Evolutionary conservation across 2,797 vertebrate species (phyloP).

Genomic region (Scolopax bukidnonensis): DNA sequence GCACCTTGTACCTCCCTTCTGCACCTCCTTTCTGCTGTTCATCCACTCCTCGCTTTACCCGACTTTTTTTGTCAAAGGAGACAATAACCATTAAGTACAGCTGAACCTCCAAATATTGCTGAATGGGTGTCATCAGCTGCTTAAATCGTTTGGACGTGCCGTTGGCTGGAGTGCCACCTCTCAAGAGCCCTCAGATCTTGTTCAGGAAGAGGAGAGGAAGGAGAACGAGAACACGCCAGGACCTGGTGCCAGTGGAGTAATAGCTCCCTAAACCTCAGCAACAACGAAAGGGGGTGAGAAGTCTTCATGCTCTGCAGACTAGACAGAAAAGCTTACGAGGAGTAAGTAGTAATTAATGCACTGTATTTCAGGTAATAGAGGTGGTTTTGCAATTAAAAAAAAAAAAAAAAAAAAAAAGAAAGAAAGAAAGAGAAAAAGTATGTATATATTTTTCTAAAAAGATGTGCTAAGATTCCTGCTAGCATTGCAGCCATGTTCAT

Average conservation of each 20-base stretch:
- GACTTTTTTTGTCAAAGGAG: not conserved
- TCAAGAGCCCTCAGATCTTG: accelerated
- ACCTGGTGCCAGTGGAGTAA: not conserved
- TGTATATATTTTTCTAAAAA: not conserved
- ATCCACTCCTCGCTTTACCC: not conserved
- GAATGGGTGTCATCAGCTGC: not conserved
- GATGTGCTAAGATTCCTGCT: not conserved
- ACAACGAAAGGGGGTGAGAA: not conserved
- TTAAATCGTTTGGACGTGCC: not conserved
- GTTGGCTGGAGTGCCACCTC: not conserved
- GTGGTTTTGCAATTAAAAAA: not conserved
- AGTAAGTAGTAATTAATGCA: not conserved
- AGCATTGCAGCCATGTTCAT: not conserved
- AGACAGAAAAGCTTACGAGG: not conserved
- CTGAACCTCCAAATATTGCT: not conserved
- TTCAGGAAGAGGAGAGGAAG: not conserved
- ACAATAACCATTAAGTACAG: not conserved
- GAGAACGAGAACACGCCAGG: accelerated
- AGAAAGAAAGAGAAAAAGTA: too few relatives aligned
- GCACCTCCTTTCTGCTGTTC: not conserved
- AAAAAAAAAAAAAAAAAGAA: not conserved
- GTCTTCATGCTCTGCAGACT: not conserved
- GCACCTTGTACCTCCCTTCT: not conserved
- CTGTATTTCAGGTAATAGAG: not conserved
- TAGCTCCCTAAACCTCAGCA: not conserved